Conservation (phyloP, 2,888 invertebrate genomes). For the Subacronicta megacephala region DNA sequence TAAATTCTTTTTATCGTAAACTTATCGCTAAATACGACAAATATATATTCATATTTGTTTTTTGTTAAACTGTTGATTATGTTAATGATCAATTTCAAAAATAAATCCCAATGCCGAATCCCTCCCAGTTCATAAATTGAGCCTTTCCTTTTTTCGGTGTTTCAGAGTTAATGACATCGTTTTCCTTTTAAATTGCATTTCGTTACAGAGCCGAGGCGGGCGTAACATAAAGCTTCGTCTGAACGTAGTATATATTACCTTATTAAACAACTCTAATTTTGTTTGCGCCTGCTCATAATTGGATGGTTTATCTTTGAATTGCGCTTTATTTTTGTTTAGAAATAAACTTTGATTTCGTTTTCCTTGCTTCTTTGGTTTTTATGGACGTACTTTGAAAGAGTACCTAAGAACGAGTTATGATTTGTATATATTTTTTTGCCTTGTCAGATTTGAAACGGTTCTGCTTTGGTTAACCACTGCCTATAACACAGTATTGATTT, state of each 20-base stretch:
- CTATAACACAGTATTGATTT: not conserved
- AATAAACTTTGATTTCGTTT: conserved; percentile 39
- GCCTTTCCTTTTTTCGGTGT: conserved; percentile 38
- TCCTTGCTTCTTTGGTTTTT: conserved; percentile 13
- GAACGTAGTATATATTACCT: conserved; percentile 47
- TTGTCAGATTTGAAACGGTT: not conserved
- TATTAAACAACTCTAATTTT: conserved; percentile 55
- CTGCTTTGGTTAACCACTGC: conserved; percentile 1
- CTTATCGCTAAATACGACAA: no score
- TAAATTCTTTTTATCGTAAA: no score
- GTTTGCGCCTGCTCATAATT: conserved; percentile 45
- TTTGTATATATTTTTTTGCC: conserved; percentile 11
- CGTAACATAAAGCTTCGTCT: conserved; percentile 47
- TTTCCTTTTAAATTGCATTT: conserved; percentile 66
- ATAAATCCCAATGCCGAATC: conserved; percentile 19
- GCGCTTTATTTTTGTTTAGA: conserved; percentile 36
- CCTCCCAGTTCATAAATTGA: conserved; percentile 49
- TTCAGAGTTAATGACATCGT: conserved; percentile 60
- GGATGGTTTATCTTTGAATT: conserved; percentile 40
- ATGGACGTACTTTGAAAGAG: conserved; percentile 14
- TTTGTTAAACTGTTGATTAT: not conserved
- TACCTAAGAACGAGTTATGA: conserved; percentile 12
- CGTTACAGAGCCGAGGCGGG: conserved; percentile 42
- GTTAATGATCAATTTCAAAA: not conserved
- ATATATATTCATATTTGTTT: no score